Percentiles rank a stretch among this genome's conserved stretches.
These are phyloP conservation scores for Meles meles DNA, from an alignment of 2,113 vertebrate genomes.

Conservation along the genomic window DNA sequence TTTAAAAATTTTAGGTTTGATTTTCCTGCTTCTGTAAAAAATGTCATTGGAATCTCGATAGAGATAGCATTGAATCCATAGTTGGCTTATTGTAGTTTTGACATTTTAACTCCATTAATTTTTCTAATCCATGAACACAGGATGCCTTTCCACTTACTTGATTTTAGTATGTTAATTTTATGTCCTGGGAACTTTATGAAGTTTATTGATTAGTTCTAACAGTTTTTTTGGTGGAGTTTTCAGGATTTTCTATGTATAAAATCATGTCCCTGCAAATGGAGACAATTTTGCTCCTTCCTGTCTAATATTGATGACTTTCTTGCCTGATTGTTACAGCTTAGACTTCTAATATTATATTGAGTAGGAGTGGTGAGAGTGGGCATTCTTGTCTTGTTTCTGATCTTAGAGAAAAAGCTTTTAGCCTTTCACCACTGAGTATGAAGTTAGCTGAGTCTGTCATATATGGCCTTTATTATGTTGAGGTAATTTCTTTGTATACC, in stretches of 20 bases:
- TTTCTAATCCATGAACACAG: neutral
- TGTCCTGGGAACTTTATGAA: neutral
- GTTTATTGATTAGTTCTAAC: neutral
- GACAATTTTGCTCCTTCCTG: neutral
- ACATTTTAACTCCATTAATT: neutral
- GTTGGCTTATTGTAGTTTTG: neutral
- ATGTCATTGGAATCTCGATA: neutral
- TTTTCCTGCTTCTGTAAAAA: neutral
- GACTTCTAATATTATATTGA: neutral
- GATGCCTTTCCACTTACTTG: neutral
- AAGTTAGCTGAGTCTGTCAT: neutral
- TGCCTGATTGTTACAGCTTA: neutral
- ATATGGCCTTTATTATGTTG: neutral
- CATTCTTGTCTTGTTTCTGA: neutral
- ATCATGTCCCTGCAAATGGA: neutral
- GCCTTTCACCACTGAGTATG: neutral
- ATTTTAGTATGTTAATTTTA: neutral
- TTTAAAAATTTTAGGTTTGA: neutral
- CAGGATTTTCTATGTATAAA: neutral
- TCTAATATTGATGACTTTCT: neutral
- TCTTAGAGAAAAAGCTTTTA: neutral
- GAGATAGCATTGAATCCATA: neutral
- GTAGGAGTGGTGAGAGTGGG: neutral
- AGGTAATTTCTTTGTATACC: neutral
- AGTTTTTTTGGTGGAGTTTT: neutral